These are phyloP conservation scores for Merluccius polli DNA, from an alignment of 2,797 vertebrate genomes.

Conservation along the genomic window DNA sequence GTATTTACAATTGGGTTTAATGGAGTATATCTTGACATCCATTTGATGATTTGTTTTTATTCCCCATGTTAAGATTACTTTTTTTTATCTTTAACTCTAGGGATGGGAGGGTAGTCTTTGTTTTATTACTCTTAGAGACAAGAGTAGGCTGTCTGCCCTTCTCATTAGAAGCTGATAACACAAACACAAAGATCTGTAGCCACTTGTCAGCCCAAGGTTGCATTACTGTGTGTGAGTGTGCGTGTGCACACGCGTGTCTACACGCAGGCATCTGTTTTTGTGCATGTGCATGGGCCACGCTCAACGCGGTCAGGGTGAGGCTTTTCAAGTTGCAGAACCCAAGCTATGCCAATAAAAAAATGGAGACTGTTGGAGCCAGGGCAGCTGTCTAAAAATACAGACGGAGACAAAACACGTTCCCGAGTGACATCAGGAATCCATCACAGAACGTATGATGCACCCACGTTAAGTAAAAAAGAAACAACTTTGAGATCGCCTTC, in stretches of 20 bases:
- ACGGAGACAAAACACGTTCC: constrained; percentile 68
- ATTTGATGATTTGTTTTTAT: neutral
- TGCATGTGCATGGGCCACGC: constrained; percentile 21
- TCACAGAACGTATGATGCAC: constrained; percentile 43
- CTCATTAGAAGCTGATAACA: constrained; percentile 71
- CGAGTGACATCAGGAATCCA: constrained; percentile 52
- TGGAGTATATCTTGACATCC: neutral
- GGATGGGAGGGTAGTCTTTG: constrained; percentile 49
- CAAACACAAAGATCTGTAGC: constrained; percentile 29
- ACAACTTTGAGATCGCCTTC: neutral
- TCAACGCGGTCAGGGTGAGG: constrained; percentile 54
- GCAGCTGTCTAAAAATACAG: constrained; percentile 71
- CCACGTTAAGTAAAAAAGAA: neutral
- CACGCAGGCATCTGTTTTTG: constrained; percentile 11
- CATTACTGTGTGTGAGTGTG: constrained; percentile 32
- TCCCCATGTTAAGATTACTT: constrained; percentile 22
- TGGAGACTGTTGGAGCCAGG: constrained; percentile 55
- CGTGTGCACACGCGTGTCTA: constrained; percentile 22
- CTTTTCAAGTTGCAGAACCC: constrained; percentile 66
- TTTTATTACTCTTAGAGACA: constrained; percentile 68
- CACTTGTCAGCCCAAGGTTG: constrained; percentile 66
- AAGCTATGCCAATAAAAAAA: constrained; percentile 73
- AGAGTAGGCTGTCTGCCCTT: constrained; percentile 66
- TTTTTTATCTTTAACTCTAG: constrained; percentile 38
- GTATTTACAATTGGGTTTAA: neutral